These are phyloP conservation scores for Papilio demoleus DNA, from an alignment of 2,888 invertebrate species.

Conservation along the genomic window DNA sequence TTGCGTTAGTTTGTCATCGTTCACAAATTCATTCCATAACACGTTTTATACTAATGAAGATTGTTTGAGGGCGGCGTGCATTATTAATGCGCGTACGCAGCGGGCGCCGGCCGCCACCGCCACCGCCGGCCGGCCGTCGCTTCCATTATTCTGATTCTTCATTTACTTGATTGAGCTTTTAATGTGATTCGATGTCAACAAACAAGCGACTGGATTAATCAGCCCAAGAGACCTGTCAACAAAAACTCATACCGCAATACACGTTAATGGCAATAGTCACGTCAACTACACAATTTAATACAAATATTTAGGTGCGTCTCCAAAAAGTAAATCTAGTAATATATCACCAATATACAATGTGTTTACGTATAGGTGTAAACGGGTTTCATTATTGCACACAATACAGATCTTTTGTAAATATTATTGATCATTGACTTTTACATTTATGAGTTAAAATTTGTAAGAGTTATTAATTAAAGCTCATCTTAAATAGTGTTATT, in stretches of 20 bases:
- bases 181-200: conserved; percentile 80
- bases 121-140: conserved; percentile 55
- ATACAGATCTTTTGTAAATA: background rate
- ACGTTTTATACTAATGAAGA: conserved; percentile 80
- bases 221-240: conserved; percentile 72
- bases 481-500: background rate
- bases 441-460: background rate
- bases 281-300: conserved; percentile 53
- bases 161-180: conserved; percentile 84
- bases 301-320: conserved; percentile 27
- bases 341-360: conserved; percentile 19
- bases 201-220: conserved; percentile 74
- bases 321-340: background rate
- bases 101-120: conserved; percentile 49
- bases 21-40: conserved; percentile 56
- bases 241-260: conserved; percentile 62
- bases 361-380: background rate
- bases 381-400: background rate
- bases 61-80: conserved; percentile 77
- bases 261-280: conserved; percentile 74
- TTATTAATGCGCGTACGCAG: conserved; percentile 83
- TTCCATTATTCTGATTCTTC: conserved; percentile 83
- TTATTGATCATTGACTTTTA: background rate
- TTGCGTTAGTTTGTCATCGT: conserved; percentile 51
- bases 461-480: background rate